Evolutionary conservation across 2,113 vertebrate species (phyloP).

Genomic region (Lophius piscatorius): DNA sequence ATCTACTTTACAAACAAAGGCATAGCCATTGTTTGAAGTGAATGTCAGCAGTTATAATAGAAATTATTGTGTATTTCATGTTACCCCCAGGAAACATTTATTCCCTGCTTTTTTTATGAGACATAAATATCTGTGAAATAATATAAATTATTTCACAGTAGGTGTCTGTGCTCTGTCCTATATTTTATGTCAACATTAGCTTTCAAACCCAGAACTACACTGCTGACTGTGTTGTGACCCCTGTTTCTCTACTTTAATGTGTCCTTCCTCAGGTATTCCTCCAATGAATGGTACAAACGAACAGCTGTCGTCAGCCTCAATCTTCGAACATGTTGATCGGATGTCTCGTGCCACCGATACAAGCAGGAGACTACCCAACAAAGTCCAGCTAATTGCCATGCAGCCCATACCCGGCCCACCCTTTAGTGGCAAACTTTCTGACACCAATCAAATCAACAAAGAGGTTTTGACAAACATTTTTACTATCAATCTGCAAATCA

Average conservation of each 20-base stretch:
- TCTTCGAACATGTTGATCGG: conserved; percentile 95
- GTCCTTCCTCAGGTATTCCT: conserved; percentile 82
- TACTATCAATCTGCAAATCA: neutral
- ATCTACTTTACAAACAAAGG: conserved; percentile 39
- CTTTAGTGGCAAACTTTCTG: conserved; percentile 81
- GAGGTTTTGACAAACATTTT: conserved; percentile 79
- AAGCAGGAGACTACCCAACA: conserved; percentile 87
- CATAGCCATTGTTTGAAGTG: conserved; percentile 27
- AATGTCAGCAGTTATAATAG: conserved; percentile 10
- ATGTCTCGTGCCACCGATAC: conserved; percentile 87
- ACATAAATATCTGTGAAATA: too few species aligned
- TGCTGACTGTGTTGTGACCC: neutral
- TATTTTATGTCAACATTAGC: conserved; percentile 1
- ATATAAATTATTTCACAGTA: neutral
- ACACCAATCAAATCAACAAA: conserved; percentile 91
- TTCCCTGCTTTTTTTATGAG: neutral
- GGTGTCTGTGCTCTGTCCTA: neutral
- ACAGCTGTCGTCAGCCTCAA: conserved; percentile 90
- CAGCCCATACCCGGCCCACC: conserved; percentile 91
- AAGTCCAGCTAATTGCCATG: conserved; percentile 98
- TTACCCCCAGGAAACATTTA: conserved; percentile 1
- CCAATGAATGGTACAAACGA: conserved; percentile 79
- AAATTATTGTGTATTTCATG: conserved; percentile 15
- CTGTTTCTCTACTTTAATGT: neutral
- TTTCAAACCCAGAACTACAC: neutral